These are phyloP conservation scores for Nyctereutes procyonoides DNA, from an alignment of 2,113 vertebrate genomes.

Conservation along the genomic window DNA sequence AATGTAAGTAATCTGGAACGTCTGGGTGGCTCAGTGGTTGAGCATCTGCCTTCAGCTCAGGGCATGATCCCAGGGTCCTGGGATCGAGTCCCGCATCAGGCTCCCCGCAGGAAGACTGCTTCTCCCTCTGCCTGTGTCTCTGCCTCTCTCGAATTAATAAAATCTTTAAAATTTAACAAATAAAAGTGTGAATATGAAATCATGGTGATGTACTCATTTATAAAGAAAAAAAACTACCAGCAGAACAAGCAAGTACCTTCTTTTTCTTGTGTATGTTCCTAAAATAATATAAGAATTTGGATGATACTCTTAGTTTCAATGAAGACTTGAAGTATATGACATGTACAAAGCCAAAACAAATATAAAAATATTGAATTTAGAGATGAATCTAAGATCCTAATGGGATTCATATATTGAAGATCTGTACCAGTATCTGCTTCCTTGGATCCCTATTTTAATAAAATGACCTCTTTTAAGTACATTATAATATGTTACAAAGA, in stretches of 20 bases:
- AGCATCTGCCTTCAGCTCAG: no score
- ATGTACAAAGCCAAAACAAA: slow-evolving; percentile 21
- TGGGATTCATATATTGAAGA: slow-evolving; percentile 8
- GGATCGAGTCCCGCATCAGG: no score
- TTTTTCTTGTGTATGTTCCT: background rate
- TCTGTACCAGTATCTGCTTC: background rate
- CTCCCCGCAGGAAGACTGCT: no score
- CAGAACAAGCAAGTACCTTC: background rate
- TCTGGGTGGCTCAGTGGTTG: no score
- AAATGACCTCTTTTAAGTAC: slow-evolving; percentile 66
- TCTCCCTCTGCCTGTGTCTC: no score
- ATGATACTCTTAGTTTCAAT: slow-evolving; percentile 6
- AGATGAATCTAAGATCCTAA: slow-evolving; percentile 22
- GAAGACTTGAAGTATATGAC: background rate
- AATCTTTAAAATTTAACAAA: no score
- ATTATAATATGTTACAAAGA: slow-evolving; percentile 29
- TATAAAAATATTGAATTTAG: background rate
- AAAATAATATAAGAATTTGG: background rate
- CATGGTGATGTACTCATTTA: background rate
- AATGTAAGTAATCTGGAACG: background rate
- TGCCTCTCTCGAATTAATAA: no score
- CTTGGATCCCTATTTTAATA: slow-evolving; percentile 52
- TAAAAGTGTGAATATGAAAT: slow-evolving; percentile 28
- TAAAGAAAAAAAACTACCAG: slow-evolving; percentile 38
- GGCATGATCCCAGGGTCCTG: no score